Percentiles rank a stretch among this genome's conserved stretches.
Conservation (phyloP, 1,140 invertebrate genomes). For the Andricus grossulariae region DNA sequence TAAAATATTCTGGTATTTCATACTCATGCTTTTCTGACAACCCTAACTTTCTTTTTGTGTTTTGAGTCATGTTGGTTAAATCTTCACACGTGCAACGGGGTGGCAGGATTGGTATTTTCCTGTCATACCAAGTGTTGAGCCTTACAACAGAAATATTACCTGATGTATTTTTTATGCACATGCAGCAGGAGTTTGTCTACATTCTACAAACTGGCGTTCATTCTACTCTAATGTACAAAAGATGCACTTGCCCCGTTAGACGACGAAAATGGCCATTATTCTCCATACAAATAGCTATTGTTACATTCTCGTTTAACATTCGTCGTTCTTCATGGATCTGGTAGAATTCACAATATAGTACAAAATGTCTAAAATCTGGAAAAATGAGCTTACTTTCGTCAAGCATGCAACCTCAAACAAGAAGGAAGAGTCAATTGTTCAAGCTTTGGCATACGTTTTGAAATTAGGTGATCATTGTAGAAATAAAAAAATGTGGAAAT, state of each 20-base stretch:
- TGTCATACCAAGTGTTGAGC: conserved; percentile 48
- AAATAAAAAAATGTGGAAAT: too few relatives aligned
- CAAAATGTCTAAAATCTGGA: background rate
- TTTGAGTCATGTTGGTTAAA: background rate
- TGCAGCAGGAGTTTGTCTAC: conserved; percentile 35
- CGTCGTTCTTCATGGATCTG: background rate
- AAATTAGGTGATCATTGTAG: too few relatives aligned
- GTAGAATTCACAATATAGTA: background rate
- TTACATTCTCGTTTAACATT: conserved; percentile 1
- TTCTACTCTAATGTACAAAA: conserved; percentile 45
- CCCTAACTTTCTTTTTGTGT: background rate
- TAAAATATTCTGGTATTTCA: too few relatives aligned
- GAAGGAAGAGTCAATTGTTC: too few relatives aligned
- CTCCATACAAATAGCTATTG: conserved; percentile 26
- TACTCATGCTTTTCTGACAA: too few relatives aligned
- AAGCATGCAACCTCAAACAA: too few relatives aligned
- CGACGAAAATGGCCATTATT: conserved; percentile 59
- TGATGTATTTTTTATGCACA: conserved; percentile 52
- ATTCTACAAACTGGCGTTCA: conserved; percentile 5
- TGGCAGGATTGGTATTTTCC: conserved; percentile 53
- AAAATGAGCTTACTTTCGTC: too few relatives aligned
- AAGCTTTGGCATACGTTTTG: too few relatives aligned
- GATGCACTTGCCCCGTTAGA: conserved; percentile 58
- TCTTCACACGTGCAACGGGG: conserved; percentile 37
- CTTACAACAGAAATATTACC: conserved; percentile 47